These are phyloP conservation scores for Caerostris darwini DNA, from an alignment of 1,140 invertebrate genomes.

Conservation along the genomic window DNA sequence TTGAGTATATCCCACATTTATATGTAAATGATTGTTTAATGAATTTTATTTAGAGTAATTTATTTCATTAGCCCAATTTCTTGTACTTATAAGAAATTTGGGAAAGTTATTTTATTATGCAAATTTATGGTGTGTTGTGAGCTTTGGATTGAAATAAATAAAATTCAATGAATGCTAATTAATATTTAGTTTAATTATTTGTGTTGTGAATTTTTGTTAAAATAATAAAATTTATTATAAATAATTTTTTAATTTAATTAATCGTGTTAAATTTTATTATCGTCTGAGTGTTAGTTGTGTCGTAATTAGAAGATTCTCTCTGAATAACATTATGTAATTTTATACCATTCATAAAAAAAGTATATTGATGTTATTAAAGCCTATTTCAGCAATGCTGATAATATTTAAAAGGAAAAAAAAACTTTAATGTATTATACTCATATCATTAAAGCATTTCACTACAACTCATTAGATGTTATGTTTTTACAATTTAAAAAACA, in stretches of 20 bases:
- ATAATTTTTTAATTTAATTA: slow-evolving; percentile 27
- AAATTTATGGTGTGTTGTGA: neutral
- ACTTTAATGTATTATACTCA: slow-evolving; percentile 59
- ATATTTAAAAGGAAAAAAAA: neutral
- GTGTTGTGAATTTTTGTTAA: neutral
- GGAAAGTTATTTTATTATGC: neutral
- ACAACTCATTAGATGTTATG: neutral
- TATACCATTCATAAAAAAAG: slow-evolving; percentile 18
- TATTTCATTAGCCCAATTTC: neutral
- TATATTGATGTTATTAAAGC: slow-evolving; percentile 55
- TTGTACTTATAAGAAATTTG: neutral
- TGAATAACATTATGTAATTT: slow-evolving; percentile 44
- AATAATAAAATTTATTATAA: slow-evolving; percentile 16
- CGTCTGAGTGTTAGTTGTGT: neutral
- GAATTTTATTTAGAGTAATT: neutral
- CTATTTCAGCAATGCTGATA: slow-evolving; percentile 18
- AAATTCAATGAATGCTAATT: neutral
- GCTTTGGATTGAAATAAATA: neutral
- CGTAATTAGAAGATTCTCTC: slow-evolving; percentile 20
- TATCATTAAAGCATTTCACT: slow-evolving; percentile 58
- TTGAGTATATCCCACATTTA: neutral
- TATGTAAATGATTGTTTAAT: neutral
- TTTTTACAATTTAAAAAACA: neutral
- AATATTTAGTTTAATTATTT: neutral
- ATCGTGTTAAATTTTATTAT: neutral